These are phyloP conservation scores for Dissostichus mawsoni DNA, from an alignment of 2,113 vertebrate species.

Conservation along the genomic window DNA sequence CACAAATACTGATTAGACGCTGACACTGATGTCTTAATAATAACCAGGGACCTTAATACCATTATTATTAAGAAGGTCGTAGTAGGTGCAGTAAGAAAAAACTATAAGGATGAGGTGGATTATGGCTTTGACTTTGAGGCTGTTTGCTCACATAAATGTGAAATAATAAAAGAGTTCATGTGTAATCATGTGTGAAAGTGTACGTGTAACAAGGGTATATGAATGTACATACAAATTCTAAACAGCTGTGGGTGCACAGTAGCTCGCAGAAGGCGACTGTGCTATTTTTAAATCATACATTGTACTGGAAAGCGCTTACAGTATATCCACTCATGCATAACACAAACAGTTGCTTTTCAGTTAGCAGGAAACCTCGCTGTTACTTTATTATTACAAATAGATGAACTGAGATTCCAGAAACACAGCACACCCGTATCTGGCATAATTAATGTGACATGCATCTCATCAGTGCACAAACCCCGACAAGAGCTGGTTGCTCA, in stretches of 20 bases:
- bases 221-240: constrained; percentile 32
- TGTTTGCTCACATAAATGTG: background rate
- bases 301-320: constrained; percentile 75
- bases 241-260: constrained; percentile 58
- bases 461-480: constrained; percentile 69
- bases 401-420: constrained; percentile 70
- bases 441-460: constrained; percentile 79
- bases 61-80: too few species aligned
- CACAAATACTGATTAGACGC: constrained; percentile 66
- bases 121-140: constrained; percentile 27
- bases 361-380: constrained; percentile 59
- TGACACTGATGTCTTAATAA: constrained; percentile 73
- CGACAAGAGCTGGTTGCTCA: constrained; percentile 59
- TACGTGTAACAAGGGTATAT: constrained; percentile 26
- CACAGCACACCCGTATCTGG: constrained; percentile 55
- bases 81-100: constrained; percentile 28
- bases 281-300: constrained; percentile 70
- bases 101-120: constrained; percentile 30
- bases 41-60: constrained; percentile 40
- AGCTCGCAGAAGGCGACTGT: constrained; percentile 41
- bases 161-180: constrained; percentile 50
- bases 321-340: constrained; percentile 69
- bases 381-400: constrained; percentile 78
- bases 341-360: constrained; percentile 69
- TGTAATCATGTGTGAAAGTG: background rate